A percentile compares a stretch with the other conserved stretches of the same genome.
phyloP scores from a whole-genome alignment of 2,113 vertebrate genomes.

The Himantopus leucocephalus region DNA sequence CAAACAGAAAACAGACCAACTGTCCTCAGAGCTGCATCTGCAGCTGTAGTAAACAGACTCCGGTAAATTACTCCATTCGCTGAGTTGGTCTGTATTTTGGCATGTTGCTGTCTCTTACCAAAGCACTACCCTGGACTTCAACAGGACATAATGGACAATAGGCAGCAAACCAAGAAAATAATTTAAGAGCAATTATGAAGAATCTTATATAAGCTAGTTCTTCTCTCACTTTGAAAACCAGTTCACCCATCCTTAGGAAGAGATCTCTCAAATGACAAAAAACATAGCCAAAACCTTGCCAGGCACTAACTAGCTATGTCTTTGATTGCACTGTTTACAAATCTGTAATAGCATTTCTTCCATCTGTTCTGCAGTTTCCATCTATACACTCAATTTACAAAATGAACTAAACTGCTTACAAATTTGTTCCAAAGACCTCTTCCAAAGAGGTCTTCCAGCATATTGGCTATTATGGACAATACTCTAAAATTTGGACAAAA shows the following conservation, averaged over 20 bases:
- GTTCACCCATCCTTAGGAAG: neutral
- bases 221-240: neutral
- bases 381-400: slow-evolving; percentile 20
- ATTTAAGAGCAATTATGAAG: neutral
- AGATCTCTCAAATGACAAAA: neutral
- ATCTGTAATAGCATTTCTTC: slow-evolving; percentile 43
- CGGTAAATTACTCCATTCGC: neutral
- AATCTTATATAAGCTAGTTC: neutral
- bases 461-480: neutral
- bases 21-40: neutral
- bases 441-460: neutral
- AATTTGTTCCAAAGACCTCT: neutral
- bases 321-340: slow-evolving; percentile 50
- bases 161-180: neutral
- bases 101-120: neutral
- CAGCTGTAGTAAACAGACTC: neutral
- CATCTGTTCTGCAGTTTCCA: slow-evolving; percentile 57
- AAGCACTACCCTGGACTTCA: neutral
- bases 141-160: neutral
- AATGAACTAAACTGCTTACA: slow-evolving; percentile 25
- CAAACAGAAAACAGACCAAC: neutral
- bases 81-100: neutral
- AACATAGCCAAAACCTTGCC: neutral
- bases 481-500: neutral
- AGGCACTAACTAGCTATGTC: neutral